Base-by-base conservation (phyloP, 2,888 invertebrate genomes). In the Celastrina argiolus region DNA sequence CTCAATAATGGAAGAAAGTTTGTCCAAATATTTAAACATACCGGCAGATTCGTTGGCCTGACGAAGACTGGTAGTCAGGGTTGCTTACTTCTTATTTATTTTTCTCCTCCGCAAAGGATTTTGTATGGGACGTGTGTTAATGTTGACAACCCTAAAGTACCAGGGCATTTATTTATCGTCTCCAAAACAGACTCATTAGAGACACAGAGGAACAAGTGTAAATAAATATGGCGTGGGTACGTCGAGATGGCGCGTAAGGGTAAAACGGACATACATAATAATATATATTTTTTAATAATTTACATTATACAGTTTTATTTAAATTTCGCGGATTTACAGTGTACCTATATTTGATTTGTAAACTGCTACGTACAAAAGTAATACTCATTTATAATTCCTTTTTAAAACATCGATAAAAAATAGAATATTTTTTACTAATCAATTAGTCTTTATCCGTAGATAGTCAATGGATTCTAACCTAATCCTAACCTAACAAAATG, bases 1-100 rank as follows among this genome's bases (percentile, higher is more conserved):
- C 88, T 87, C 83, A 87, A 85, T 89, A 90, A 86, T 81, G 83
- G 86, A 83, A 72, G 87, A 89, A 88, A 89, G 88, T 88, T 88
- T 79, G 81, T 76, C 71, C 76, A 89, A 90, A 89, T 90, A 90
- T 90, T 90, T 88, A 81, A 85, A 75, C 80, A 81, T 83, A 79
- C 81, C 79, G 78, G 76, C 80, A 80, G 79, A 82, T 82, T 83
- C 81, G 83, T 88, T 87, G 88, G 83, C 71, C 78, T 75, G 80
- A 86, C 85, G 84, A 90, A 89, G 88, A 86, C 85, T 83, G 85
- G 87, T 89, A 88, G 90, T 90, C 83, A 84, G 75, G 51, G 51
- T 26, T 51, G 51, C 22, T 51, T 4, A 51, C 4, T n/a, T 41
- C 5, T n/a, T 2, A 18, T 7, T 18, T 45, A 8, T 18, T 42